These are phyloP conservation scores for Acridotheres tristis DNA, from an alignment of 2,797 vertebrate genomes.

Conservation along the genomic window DNA sequence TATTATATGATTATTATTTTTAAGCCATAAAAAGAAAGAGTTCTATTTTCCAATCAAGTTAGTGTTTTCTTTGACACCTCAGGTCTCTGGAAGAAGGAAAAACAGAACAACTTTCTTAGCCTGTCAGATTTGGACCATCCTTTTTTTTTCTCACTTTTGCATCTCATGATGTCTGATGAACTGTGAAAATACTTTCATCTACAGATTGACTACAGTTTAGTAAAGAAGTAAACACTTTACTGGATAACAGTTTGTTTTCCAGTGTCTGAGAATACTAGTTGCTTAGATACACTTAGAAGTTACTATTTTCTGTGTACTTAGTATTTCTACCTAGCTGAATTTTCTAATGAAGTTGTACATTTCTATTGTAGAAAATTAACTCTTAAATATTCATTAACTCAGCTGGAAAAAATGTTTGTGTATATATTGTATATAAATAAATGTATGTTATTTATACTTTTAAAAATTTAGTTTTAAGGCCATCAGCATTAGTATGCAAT, in stretches of 20 bases:
- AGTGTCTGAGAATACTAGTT: not conserved
- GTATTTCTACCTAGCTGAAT: not conserved
- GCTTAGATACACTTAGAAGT: not conserved
- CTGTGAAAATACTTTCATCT: not conserved
- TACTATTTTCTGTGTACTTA: not conserved
- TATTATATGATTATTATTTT: not conserved
- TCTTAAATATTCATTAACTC: constrained; percentile 17
- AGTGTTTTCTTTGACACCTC: not conserved
- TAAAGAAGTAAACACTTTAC: not conserved
- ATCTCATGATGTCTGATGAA: not conserved
- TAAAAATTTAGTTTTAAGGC: not conserved
- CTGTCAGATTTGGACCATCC: not conserved
- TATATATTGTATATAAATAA: not conserved
- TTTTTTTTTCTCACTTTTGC: not conserved
- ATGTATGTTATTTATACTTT: not conserved
- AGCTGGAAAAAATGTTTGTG: not conserved
- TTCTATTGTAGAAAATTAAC: not conserved
- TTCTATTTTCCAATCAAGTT: not conserved
- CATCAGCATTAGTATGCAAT: not conserved
- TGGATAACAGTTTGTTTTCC: not conserved
- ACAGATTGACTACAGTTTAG: not conserved
- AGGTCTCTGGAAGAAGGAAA: not conserved
- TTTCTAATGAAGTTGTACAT: not conserved
- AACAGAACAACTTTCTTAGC: not conserved
- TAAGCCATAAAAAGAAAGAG: not conserved